Evolutionary conservation across 2,888 invertebrate species (phyloP).

Genomic region (Anoplius nigerrimus): DNA sequence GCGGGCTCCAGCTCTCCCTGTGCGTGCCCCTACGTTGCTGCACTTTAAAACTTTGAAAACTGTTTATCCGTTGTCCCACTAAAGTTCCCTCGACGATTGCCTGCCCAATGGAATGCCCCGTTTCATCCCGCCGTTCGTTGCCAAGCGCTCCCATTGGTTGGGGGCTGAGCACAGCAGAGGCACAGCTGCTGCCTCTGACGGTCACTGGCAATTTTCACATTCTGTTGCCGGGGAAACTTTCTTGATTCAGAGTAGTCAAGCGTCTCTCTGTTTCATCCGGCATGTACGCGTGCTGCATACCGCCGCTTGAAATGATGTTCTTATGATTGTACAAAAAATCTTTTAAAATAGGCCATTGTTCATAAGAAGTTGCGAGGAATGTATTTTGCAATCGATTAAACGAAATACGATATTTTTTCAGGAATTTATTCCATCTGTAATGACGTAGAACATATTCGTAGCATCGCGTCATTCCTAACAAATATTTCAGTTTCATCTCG

Average conservation of each 20-base stretch:
- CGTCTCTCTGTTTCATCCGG: too few species aligned
- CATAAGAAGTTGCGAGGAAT: too few species aligned
- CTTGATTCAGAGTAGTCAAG: conserved; percentile 18
- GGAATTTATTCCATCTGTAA: too few species aligned
- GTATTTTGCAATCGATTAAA: too few species aligned
- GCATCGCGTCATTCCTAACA: too few species aligned
- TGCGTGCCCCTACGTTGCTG: conserved; percentile 37
- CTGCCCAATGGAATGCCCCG: conserved; percentile 47
- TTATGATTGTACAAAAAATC: too few species aligned
- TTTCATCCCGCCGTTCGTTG: conserved; percentile 63
- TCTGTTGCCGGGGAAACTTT: conserved; percentile 62
- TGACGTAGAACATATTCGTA: too few species aligned
- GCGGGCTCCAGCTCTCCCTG: conserved; percentile 47
- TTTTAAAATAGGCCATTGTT: too few species aligned
- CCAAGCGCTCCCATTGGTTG: conserved; percentile 53
- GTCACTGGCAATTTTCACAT: conserved; percentile 17
- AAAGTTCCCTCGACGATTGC: conserved; percentile 34
- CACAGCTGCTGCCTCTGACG: conserved; percentile 33
- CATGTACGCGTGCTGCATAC: too few species aligned
- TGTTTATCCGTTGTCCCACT: conserved; percentile 55
- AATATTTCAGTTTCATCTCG: too few species aligned
- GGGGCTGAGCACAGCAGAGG: not conserved
- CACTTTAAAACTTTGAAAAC: conserved; percentile 60
- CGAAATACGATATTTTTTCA: too few species aligned
- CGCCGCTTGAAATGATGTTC: too few species aligned